phyloP scores from a whole-genome alignment of 2,797 vertebrate genomes.

The Lates japonicus region DNA sequence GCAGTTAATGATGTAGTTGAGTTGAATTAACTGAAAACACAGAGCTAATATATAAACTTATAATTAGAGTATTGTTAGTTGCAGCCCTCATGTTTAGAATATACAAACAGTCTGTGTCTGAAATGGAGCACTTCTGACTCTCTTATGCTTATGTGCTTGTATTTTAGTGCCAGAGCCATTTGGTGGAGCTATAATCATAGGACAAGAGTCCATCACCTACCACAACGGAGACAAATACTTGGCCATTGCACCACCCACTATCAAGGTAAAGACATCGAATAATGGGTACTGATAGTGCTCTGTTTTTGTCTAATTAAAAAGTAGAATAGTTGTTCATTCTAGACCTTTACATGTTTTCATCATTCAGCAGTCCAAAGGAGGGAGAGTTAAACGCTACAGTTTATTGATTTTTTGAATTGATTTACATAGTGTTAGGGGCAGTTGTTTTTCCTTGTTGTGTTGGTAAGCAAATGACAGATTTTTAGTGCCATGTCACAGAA shows the following conservation, averaged over 20 bases:
- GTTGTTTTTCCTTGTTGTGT: not conserved
- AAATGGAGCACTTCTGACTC: not conserved
- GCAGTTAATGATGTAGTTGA: not conserved
- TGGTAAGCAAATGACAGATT: not conserved
- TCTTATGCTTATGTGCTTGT: slow-evolving; percentile 48
- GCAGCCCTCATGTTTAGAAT: not conserved
- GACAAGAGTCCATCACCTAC: slow-evolving; percentile 99
- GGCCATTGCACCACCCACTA: slow-evolving; percentile 97
- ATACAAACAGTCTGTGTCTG: not conserved
- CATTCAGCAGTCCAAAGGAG: not conserved
- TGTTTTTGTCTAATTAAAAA: slow-evolving; percentile 10
- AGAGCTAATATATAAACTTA: not conserved
- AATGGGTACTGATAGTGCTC: not conserved
- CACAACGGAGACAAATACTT: slow-evolving; percentile 99
- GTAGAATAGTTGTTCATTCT: not conserved
- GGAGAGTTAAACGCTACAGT: not conserved
- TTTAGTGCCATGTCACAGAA: not conserved
- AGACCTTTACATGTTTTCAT: not conserved
- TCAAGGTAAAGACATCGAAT: slow-evolving; percentile 90
- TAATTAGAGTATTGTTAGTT: not conserved
- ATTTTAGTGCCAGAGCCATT: slow-evolving; percentile 96
- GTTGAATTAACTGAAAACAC: not conserved
- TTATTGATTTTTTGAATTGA: not conserved
- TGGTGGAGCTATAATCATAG: slow-evolving; percentile 98
- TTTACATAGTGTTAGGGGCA: not conserved